A percentile compares a stretch with the other conserved stretches of the same genome.
Conservation (phyloP, 2,797 vertebrate species). For the Phalloptychus januarius region DNA sequence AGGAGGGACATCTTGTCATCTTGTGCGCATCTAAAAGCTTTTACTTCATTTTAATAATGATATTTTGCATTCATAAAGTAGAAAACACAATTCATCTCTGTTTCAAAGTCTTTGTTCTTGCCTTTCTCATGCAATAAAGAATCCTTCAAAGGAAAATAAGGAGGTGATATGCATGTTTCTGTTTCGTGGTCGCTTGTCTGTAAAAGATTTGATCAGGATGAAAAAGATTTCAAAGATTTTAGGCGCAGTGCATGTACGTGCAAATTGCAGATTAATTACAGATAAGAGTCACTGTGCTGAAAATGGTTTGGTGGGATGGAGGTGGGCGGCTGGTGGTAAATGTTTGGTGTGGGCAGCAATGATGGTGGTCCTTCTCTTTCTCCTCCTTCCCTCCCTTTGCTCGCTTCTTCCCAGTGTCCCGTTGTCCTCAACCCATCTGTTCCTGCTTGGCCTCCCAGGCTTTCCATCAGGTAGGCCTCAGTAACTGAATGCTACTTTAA, state of each 20-base stretch:
- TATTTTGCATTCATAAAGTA: conserved; percentile 35
- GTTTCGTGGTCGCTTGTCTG: conserved; percentile 80
- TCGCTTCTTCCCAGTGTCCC: conserved; percentile 67
- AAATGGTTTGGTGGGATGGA: conserved; percentile 74
- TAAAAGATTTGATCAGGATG: conserved; percentile 83
- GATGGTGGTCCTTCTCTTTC: conserved; percentile 82
- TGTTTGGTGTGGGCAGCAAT: conserved; percentile 79
- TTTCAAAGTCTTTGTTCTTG: conserved; percentile 65
- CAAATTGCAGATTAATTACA: conserved; percentile 81
- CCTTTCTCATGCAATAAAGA: conserved; percentile 70
- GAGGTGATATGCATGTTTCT: conserved; percentile 77
- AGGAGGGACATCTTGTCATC: background rate
- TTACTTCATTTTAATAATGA: conserved; percentile 39
- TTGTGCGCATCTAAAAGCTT: conserved; percentile 21
- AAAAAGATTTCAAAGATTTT: conserved; percentile 72
- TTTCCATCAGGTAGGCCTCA: conserved; percentile 76
- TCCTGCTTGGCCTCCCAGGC: conserved; percentile 76
- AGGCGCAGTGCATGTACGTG: conserved; percentile 76
- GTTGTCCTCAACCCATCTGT: conserved; percentile 81
- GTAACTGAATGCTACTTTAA: conserved; percentile 65
- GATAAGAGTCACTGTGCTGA: conserved; percentile 70
- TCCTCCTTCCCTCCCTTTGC: conserved; percentile 56
- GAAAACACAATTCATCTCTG: conserved; percentile 1
- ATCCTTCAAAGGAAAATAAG: conserved; percentile 64
- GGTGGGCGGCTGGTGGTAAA: conserved; percentile 60